phyloP scores from a whole-genome alignment of 1,140 invertebrate genomes.

The Zaprionus taronus region DNA sequence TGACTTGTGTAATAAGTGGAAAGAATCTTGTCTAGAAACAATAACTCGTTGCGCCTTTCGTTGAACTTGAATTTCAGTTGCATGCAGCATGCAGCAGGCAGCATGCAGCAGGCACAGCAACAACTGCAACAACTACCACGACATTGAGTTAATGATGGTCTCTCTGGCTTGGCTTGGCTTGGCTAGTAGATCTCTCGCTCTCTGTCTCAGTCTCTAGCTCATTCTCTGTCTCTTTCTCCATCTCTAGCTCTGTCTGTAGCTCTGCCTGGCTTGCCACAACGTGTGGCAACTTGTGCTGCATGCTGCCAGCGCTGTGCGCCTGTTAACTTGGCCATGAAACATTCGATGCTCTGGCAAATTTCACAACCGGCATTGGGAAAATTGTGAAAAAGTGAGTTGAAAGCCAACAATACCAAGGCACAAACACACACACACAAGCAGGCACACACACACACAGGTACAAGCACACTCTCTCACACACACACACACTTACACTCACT shows the following conservation, averaged over 20 bases:
- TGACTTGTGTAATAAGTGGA: conserved; percentile 83
- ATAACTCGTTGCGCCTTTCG: conserved; percentile 69
- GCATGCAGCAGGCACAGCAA: conserved; percentile 31
- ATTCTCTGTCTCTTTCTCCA: too few species aligned
- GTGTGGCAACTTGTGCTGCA: conserved; percentile 13
- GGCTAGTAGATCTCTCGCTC: conserved; percentile 53
- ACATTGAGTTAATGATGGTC: conserved; percentile 68
- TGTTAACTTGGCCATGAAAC: conserved; percentile 83
- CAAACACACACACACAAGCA: background rate
- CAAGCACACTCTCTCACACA: background rate
- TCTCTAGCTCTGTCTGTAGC: conserved; percentile 44
- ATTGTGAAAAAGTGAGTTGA: conserved; percentile 75
- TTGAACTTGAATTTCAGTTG: conserved; percentile 76
- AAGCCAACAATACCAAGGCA: conserved; percentile 18
- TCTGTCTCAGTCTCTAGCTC: conserved; percentile 34
- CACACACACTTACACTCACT: background rate
- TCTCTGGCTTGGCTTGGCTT: conserved; percentile 33
- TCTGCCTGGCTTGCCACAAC: conserved; percentile 38
- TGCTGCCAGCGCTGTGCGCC: conserved; percentile 61
- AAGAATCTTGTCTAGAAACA: conserved; percentile 81
- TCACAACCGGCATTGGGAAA: conserved; percentile 73
- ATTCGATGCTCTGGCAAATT: conserved; percentile 73
- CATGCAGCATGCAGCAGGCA: conserved; percentile 71
- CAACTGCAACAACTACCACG: conserved; percentile 25
- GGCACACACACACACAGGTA: background rate